Base-by-base conservation (phyloP, 1,140 invertebrate species). In the Brachionus plicatilis region DNA sequence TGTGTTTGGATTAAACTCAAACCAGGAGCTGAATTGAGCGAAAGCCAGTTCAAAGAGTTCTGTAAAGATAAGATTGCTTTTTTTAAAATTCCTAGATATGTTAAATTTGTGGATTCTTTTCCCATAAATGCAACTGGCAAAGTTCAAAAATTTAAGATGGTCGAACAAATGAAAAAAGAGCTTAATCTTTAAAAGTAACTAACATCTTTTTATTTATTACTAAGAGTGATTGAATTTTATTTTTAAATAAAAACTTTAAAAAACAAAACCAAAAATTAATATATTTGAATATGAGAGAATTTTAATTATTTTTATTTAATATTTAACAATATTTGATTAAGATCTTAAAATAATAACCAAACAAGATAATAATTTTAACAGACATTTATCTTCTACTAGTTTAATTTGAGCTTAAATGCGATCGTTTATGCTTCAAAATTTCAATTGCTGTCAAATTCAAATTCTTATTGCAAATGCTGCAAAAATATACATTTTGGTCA, bases 111-210 rank as follows among this genome's bases (percentile, higher is more conserved):
- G 0, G 86, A 89, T 0, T 89, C 92, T 33, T 95, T 93, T 89
- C 95, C 95, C 12, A 93, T 93, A 87, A 96, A 95, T 0, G 90
- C 92, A 0, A 94, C 94, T 2, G 95, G 95, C 1, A 96, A 95
- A 90, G 91, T 95, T 66, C 93, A 94, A 88, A 95, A 95, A 87
- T 92, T 90, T 86, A 91, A 91, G 87, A 89, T 95, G 5, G 87
- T 88, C 14, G 88, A 93, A 84, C 84, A 60, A 70, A 68, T 83
- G 60, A 60, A 65, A 47, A 45, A 66, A 41, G 78, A 82, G 53
- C 29, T 78, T 8, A 37, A 72, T 37, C 33, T 37, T 37, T 37
- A 37, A 37, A 37, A 37, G 5, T 37, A 37, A 7, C 33, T 37
- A 0, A 37, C 0, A 37, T 37, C 4, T 37, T 37, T 33, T 6